Evolutionary conservation across 1,140 invertebrate genomes (phyloP).

Genomic region (Calliphora vicina): DNA sequence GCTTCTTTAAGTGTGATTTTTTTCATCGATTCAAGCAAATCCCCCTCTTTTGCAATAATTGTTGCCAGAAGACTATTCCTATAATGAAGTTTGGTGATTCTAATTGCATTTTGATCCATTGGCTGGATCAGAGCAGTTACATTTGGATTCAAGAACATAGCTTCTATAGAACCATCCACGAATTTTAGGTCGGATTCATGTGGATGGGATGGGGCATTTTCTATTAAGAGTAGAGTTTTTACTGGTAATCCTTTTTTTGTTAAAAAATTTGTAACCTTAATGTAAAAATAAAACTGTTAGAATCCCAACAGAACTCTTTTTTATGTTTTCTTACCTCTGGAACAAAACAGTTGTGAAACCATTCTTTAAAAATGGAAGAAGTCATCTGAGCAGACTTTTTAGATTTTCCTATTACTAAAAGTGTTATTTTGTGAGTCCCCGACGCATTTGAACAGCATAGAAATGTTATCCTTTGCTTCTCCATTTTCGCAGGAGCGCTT

Average conservation of each 20-base stretch:
- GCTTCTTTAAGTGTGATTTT: too few species aligned
- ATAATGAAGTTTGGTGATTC: too few species aligned
- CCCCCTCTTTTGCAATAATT: too few species aligned
- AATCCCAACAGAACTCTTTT: neutral
- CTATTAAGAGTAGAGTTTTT: neutral
- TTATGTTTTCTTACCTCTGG: neutral
- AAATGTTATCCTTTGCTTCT: neutral
- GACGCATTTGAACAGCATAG: neutral
- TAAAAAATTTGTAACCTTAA: too few species aligned
- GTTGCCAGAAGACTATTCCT: too few species aligned
- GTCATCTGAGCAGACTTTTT: neutral
- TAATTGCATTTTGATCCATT: too few species aligned
- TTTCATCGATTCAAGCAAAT: too few species aligned
- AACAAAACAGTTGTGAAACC: neutral
- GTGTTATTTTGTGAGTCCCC: neutral
- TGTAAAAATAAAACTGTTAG: too few species aligned
- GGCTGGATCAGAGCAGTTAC: too few species aligned
- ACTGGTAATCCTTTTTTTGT: too few species aligned
- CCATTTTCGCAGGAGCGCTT: too few species aligned
- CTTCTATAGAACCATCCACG: neutral
- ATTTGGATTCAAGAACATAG: too few species aligned
- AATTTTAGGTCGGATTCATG: neutral
- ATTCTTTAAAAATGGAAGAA: neutral
- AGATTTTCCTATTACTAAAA: neutral
- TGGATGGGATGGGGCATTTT: neutral